These are phyloP conservation scores for Pelecanoides urinatrix DNA, from an alignment of 2,113 vertebrate species.

Conservation along the genomic window DNA sequence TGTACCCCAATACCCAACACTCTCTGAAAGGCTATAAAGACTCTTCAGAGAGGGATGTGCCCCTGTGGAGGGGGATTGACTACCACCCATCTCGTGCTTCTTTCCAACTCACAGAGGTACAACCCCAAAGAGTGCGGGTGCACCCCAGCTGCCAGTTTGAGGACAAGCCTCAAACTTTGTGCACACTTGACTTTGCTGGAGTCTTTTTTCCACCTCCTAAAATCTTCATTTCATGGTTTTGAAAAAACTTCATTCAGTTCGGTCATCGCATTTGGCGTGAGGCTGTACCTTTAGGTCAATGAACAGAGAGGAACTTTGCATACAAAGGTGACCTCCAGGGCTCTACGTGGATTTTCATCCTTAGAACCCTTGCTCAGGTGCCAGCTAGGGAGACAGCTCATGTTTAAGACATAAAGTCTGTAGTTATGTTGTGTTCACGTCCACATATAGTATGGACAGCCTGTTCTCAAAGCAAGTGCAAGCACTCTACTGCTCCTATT, in stretches of 20 bases:
- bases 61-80: neutral
- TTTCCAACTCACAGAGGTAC: accelerated
- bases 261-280: neutral
- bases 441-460: accelerated
- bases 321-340: neutral
- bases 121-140: accelerated
- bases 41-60: accelerated
- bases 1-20: neutral
- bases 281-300: neutral
- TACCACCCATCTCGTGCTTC: neutral
- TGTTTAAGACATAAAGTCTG: neutral
- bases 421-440: neutral
- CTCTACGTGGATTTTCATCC: neutral
- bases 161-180: neutral
- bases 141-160: neutral
- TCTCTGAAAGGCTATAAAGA: neutral
- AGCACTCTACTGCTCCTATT: neutral
- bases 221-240: neutral
- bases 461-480: neutral
- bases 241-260: neutral
- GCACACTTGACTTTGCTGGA: neutral
- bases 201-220: neutral
- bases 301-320: neutral
- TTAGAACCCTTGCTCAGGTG: neutral
- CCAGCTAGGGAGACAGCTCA: neutral